These are phyloP conservation scores for Harpegnathos saltator DNA, from an alignment of 1,140 invertebrate species.

Conservation along the genomic window DNA sequence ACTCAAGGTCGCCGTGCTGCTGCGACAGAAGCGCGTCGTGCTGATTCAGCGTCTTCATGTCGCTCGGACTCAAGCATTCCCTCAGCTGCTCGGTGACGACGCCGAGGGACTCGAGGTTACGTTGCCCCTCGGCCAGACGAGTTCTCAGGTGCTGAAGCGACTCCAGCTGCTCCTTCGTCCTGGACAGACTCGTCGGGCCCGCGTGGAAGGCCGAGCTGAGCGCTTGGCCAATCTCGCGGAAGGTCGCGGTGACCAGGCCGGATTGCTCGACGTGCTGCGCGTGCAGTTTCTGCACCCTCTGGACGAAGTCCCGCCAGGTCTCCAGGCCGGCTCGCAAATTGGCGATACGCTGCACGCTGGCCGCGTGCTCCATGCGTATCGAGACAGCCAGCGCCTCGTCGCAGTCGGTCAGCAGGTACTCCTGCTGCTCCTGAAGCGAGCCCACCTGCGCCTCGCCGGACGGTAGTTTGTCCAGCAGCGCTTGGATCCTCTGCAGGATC, in stretches of 20 bases:
- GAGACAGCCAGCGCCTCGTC: slow-evolving; percentile 91
- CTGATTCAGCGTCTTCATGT: slow-evolving; percentile 93
- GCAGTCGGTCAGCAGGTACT: slow-evolving; percentile 90
- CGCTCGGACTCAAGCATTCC: slow-evolving; percentile 94
- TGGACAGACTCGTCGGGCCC: slow-evolving; percentile 65
- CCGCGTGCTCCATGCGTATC: slow-evolving; percentile 92
- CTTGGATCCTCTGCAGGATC: slow-evolving; percentile 89
- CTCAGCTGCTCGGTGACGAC: slow-evolving; percentile 93
- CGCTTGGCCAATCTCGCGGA: slow-evolving; percentile 87
- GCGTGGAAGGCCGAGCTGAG: slow-evolving; percentile 83
- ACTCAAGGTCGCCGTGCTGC: slow-evolving; percentile 92
- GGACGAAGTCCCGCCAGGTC: slow-evolving; percentile 92
- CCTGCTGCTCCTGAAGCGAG: slow-evolving; percentile 89
- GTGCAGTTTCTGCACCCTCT: slow-evolving; percentile 88
- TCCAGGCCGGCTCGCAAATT: slow-evolving; percentile 92
- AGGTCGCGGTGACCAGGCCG: slow-evolving; percentile 86
- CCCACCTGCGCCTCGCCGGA: slow-evolving; percentile 89
- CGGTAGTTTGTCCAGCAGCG: slow-evolving; percentile 89
- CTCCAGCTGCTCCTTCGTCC: slow-evolving; percentile 84
- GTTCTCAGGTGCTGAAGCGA: slow-evolving; percentile 87
- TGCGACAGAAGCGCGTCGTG: slow-evolving; percentile 91
- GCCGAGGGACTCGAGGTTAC: slow-evolving; percentile 89
- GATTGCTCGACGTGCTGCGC: slow-evolving; percentile 88
- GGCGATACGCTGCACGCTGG: slow-evolving; percentile 90
- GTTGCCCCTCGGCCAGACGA: slow-evolving; percentile 87